phyloP scores from a whole-genome alignment of 2,797 vertebrate species.

The Sebastes jordani region DNA sequence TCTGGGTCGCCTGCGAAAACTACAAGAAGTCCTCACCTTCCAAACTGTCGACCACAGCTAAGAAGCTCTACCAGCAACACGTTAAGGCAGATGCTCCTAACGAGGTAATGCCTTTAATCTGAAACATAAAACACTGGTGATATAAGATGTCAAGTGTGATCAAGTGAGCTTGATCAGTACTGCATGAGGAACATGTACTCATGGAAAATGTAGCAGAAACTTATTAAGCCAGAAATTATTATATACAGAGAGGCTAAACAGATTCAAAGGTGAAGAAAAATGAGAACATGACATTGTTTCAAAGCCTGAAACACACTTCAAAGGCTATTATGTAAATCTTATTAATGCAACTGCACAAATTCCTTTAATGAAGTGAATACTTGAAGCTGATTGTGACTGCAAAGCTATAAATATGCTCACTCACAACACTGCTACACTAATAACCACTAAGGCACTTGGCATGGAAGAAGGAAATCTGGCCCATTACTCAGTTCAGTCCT shows the following conservation, averaged over 20 bases:
- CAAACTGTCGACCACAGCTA: conserved; percentile 82
- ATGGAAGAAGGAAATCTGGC: neutral
- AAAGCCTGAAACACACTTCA: neutral
- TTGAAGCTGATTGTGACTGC: neutral
- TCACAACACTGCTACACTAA: neutral
- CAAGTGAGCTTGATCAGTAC: neutral
- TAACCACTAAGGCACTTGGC: neutral
- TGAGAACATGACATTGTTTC: neutral
- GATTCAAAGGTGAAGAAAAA: neutral
- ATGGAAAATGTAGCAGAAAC: neutral
- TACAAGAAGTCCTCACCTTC: conserved; percentile 83
- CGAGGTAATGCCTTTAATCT: conserved; percentile 77
- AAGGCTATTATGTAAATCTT: neutral
- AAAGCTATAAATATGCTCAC: neutral
- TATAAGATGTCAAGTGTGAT: neutral
- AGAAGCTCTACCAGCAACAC: conserved; percentile 87
- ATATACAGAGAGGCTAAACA: neutral
- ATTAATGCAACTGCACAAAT: conserved; percentile 7
- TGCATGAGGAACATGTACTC: neutral
- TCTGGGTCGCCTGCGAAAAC: conserved; percentile 93
- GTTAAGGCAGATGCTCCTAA: conserved; percentile 86
- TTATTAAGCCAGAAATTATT: neutral
- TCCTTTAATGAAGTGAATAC: neutral
- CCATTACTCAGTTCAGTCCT: neutral
- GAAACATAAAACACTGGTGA: neutral